Evolutionary conservation across 1,140 invertebrate species (phyloP).

Genomic region (Diprion similis): DNA sequence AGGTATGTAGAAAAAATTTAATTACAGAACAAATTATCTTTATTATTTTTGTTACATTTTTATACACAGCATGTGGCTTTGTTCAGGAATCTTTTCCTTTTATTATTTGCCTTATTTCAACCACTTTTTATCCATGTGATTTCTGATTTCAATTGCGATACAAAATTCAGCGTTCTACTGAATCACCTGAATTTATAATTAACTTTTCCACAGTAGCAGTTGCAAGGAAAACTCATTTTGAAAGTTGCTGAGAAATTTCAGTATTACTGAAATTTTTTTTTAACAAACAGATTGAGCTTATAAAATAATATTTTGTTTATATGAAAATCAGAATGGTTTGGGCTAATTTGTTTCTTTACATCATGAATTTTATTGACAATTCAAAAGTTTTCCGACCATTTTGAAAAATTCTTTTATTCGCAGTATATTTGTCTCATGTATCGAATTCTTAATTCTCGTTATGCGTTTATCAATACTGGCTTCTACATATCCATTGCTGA

Average conservation of each 20-base stretch:
- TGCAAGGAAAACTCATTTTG: not conserved
- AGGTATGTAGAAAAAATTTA: conserved; percentile 69
- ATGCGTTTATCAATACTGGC: not conserved
- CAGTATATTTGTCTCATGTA: too few species aligned
- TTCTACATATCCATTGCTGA: not conserved
- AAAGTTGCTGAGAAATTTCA: not conserved
- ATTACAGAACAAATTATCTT: conserved; percentile 21
- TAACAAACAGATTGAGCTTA: too few species aligned
- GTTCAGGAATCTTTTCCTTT: conserved; percentile 13
- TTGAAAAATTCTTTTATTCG: too few species aligned
- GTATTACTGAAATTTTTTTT: too few species aligned
- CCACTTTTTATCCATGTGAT: conserved; percentile 24
- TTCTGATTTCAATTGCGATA: conserved; percentile 18
- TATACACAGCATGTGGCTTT: conserved; percentile 46
- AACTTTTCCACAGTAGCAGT: too few species aligned
- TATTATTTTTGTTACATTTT: conserved; percentile 16
- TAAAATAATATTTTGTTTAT: conserved; percentile 12
- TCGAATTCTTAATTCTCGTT: conserved; percentile 11
- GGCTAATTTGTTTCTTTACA: conserved; percentile 21
- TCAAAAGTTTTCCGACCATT: conserved; percentile 28
- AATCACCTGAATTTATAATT: conserved; percentile 8
- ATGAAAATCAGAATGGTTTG: conserved; percentile 8
- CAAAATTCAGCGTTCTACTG: conserved; percentile 10
- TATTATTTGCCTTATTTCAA: too few species aligned
- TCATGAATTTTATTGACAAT: conserved; percentile 14